Base-by-base conservation (phyloP, 2,888 invertebrate species). In the Pristionchus exspectatus region DNA sequence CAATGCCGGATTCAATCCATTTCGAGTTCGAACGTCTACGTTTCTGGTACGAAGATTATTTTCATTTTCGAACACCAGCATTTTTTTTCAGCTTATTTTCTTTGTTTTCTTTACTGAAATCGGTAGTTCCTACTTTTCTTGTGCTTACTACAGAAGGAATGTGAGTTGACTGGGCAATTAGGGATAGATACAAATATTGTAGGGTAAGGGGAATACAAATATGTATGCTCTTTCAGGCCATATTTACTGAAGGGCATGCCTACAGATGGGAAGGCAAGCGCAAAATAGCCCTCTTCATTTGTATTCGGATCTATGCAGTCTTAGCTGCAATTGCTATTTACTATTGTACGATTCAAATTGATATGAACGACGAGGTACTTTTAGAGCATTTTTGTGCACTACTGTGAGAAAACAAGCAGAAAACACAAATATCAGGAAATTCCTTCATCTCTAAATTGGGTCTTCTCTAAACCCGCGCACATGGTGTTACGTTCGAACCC, bases 1-100 rank as follows among this genome's bases (percentile, higher is more conserved):
- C 74, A 74, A 74, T 21, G 74, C 38, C 18, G 74, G 74, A 12
- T 74, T 74, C 21, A 74, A 74, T 74, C 74, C 74, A 14, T 74
- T 74, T 38, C 33, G 33, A 24, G 14, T 74, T 74, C 74, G 33
- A 30, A 74, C 74, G 2, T 74, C 74, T 33, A 74, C 74, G 33
- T 74, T 74, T 18, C 74, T 74, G 74, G 74, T 74, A 38, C 2
- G n/a, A n/a, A n/a, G 12, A 21, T 33, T 7, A 0, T 1, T 74
- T 3, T 12, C 2, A 74, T n/a, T 38, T 74, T 14, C 14, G 5
- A 18, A 38, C 18, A 74, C 16, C 2, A 24, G 27, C 7, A n/a
- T 27, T 1, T 30, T 38, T 33, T 74, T 74, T 18, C 74, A 74
- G 74, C 38, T 74, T 21, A 3, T 74, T 33, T 74, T 74, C 38